phyloP scores from a whole-genome alignment of 2,888 invertebrate species.

The Amblyjoppa fuscipennis region DNA sequence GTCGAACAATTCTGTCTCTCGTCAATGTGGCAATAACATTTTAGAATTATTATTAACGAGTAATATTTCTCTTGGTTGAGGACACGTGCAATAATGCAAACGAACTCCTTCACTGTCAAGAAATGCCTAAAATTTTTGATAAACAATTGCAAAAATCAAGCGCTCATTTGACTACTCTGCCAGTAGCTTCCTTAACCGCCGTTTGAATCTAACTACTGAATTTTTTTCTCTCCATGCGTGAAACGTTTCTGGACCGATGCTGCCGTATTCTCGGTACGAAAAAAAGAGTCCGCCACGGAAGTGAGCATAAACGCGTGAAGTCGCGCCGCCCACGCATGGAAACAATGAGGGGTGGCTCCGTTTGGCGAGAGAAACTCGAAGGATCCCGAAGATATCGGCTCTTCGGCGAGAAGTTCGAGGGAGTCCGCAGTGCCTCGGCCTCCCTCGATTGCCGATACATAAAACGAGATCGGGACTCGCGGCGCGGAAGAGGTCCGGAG shows the following conservation, averaged over 20 bases:
- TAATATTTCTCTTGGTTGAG: no score
- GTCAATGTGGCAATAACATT: no score
- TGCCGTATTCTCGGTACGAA: background rate
- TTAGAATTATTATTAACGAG: no score
- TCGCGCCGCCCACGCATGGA: conserved; percentile 9
- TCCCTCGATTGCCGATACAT: background rate
- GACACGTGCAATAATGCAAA: no score
- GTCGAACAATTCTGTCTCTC: no score
- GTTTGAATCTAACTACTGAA: no score
- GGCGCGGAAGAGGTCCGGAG: background rate
- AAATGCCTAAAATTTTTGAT: no score
- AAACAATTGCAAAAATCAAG: no score
- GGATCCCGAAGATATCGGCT: background rate
- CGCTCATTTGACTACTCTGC: no score
- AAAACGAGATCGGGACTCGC: background rate
- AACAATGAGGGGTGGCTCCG: conserved; percentile 22
- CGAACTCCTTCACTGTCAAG: no score
- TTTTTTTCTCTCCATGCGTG: background rate
- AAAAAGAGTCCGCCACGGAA: conserved; percentile 32
- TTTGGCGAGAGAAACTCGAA: conserved; percentile 4
- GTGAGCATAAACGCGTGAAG: conserved; percentile 19
- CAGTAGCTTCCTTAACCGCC: no score
- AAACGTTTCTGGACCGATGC: background rate
- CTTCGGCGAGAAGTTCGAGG: background rate
- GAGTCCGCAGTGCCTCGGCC: background rate